Conservation (phyloP, 2,888 invertebrate genomes). For the Lydus trimaculatus region DNA sequence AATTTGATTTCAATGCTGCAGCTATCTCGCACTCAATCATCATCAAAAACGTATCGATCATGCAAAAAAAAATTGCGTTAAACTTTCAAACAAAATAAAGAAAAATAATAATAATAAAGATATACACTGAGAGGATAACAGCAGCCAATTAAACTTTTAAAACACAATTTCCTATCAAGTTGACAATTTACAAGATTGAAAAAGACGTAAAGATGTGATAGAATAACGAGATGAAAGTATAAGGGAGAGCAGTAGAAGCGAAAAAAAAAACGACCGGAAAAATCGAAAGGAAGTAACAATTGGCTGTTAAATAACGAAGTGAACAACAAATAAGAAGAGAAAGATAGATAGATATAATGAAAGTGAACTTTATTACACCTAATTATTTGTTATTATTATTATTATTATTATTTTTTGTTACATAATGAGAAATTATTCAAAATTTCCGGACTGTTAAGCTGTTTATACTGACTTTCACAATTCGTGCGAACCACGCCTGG, state of each 20-base stretch:
- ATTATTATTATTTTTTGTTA: neutral
- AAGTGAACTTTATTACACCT: constrained; percentile 10
- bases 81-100: neutral
- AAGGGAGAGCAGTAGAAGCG: neutral
- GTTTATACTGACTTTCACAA: constrained; percentile 1
- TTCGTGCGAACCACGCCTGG: constrained; percentile 1
- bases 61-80: neutral
- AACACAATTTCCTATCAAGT: neutral
- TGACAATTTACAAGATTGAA: neutral
- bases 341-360: neutral
- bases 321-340: neutral
- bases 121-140: neutral
- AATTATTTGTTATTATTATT: neutral
- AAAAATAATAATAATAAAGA: no score
- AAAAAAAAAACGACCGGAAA: neutral
- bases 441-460: constrained; percentile 9
- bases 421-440: constrained; percentile 5
- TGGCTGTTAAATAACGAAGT: neutral
- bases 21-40: neutral
- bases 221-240: neutral
- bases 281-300: neutral
- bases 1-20: neutral
- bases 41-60: neutral
- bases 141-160: constrained; percentile 10
- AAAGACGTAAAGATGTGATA: neutral